phyloP scores from a whole-genome alignment of 2,797 vertebrate genomes.

The Pampus argenteus region DNA sequence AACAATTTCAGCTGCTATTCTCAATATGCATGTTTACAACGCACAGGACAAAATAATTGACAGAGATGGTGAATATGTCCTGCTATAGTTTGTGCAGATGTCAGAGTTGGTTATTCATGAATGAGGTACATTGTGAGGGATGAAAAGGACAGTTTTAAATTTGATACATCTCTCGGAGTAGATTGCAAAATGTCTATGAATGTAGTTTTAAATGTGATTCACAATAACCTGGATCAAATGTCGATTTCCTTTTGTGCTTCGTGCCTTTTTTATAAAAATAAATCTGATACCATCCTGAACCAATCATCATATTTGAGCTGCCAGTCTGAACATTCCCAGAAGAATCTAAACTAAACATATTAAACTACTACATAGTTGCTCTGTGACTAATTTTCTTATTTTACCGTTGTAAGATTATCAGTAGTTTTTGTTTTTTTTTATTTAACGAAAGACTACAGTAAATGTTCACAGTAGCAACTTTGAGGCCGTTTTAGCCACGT shows the following conservation, averaged over 20 bases:
- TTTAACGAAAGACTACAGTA: background rate
- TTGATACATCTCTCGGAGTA: background rate
- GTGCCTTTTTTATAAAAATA: background rate
- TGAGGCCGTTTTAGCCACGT: conserved; percentile 9
- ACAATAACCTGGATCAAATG: background rate
- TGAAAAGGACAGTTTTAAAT: background rate
- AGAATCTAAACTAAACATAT: background rate
- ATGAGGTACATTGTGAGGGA: background rate
- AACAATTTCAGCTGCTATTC: background rate
- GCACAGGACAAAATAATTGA: background rate
- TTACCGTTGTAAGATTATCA: background rate
- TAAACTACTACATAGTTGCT: background rate
- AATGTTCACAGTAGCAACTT: background rate
- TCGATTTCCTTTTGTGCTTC: background rate
- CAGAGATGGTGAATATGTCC: background rate
- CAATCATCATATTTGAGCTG: background rate
- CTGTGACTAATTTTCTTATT: background rate
- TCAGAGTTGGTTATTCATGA: background rate
- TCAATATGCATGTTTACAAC: background rate
- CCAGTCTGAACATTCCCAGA: background rate
- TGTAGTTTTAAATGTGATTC: background rate
- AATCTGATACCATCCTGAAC: background rate
- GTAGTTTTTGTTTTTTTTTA: background rate
- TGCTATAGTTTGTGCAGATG: background rate
- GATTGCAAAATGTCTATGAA: background rate